Base-by-base conservation (phyloP, 2,888 invertebrate species). In the Agrotis segetum region DNA sequence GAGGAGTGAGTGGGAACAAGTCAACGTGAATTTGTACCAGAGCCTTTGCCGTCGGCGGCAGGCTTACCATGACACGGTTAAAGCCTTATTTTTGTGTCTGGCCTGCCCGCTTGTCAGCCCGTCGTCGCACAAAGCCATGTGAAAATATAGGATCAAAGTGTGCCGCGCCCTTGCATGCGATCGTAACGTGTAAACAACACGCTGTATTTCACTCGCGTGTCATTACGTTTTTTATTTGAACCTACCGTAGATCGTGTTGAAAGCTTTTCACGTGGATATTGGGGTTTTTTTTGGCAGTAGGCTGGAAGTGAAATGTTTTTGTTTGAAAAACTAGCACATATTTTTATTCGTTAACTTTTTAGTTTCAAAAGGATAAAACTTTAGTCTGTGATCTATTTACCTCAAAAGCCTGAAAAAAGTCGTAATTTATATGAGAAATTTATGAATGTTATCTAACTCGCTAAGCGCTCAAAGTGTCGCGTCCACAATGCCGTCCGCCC, bases 11-110 rank as follows among this genome's bases (percentile, higher is more conserved):
- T 86, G 89, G 90, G 87, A 90, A 90, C 91, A 93, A 94, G 95
- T 95, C 94, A 94, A 94, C 92, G 90, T 88, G 94, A 95, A 95
- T 95, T 95, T 93, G 95, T 94, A 92, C 89, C 92, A 92, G 90
- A 93, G 94, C 95, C 96, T 96, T 96, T 96, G 95, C 94, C 94
- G 96, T 95, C 96, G 94, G 89, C 93, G 90, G 93, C 95, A 96
- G 95, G 96, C 95, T 96, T 96, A 95, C 94, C 91, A 90, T 95
- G 96, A 95, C 96, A 95, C 91, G 95, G 94, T 94, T 93, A 95
- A 96, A 95, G 95, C 96, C 95, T 95, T 95, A 96, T 96, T 96
- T 96, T 96, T 95, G 95, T 93, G 95, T 95, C 93, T 93, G 94
- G 92, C 94, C 93, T 91, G 93, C 92, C 91, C 94, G 95, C 95